Base-by-base conservation (phyloP, 2,888 invertebrate species). In the Agriopis marginaria region DNA sequence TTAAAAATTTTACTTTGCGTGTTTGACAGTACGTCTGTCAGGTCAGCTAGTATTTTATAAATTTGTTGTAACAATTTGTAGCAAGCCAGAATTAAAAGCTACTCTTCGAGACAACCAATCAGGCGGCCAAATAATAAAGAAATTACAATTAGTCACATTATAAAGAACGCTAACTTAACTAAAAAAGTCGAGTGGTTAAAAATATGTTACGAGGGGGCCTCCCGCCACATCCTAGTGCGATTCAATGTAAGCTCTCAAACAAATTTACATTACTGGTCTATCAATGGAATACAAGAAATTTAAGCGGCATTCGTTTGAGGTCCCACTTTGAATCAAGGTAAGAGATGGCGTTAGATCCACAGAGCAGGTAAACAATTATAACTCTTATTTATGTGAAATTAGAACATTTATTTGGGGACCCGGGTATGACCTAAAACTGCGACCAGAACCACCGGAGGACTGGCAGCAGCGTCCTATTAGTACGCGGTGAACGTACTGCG, bases 61-160 rank as follows among this genome's bases (percentile, higher is more conserved):
- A 39, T 12, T 23, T 12, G 44, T 58, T 58, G 45, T 5, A n/a
- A 11, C 54, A 54, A n/a, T 66, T 56, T 56, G 51, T n/a, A 60
- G 49, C 59, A 39, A 59, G 23, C 10, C 14, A 60, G 14, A 14
- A 32, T 14, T 49, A 60, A n/a, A 14, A 49, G 14, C 49, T 60
- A 60, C 12, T n/a, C 17, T 47, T 60, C 55, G 49, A 39, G 49
- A n/a, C 39, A 32, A 58, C 12, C 45, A 8, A 12, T 39, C 32
- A 23, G 44, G 10, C 11, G 23, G 44, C 1, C 56, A 23, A 23
- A 58, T 6, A 4, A 32, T 47, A 59, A 9, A 14, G 11, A 58
- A 58, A 58, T n/a, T 6, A 58, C 17, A 2, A 45, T 44, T 32
- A 54, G 39, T 54, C 54, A 54, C 54, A 54, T 51, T 11, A 4